Percentiles rank a stretch among this genome's conserved stretches.
phyloP scores from a whole-genome alignment of 2,888 invertebrate genomes.

The Eilema griseolum region DNA sequence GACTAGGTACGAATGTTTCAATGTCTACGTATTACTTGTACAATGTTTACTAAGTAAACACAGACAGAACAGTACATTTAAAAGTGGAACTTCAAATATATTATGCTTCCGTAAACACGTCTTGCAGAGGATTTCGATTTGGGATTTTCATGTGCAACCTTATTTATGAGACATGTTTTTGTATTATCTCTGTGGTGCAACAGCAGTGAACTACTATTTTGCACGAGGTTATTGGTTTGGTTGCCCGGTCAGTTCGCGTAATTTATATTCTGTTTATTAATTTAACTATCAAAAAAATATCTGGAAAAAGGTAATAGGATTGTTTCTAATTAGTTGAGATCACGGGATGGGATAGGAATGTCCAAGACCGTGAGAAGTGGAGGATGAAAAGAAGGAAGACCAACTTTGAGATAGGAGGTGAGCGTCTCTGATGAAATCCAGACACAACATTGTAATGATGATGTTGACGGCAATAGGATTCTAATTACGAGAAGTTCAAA shows the following conservation, averaged over 20 bases:
- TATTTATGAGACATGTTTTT: neutral
- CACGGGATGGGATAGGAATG: too few relatives aligned
- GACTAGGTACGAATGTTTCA: slow-evolving; percentile 35
- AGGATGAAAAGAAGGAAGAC: too few relatives aligned
- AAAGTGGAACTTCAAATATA: slow-evolving; percentile 31
- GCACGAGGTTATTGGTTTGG: neutral
- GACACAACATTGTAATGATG: too few relatives aligned
- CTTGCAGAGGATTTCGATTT: neutral
- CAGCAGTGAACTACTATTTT: neutral
- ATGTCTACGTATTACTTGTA: slow-evolving; percentile 33
- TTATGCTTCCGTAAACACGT: slow-evolving; percentile 31
- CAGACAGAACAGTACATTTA: slow-evolving; percentile 40
- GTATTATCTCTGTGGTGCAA: neutral
- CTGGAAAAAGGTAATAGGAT: too few relatives aligned
- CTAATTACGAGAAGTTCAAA: too few relatives aligned
- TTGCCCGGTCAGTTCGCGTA: neutral
- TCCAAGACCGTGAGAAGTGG: too few relatives aligned
- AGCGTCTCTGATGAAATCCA: too few relatives aligned
- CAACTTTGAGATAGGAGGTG: too few relatives aligned
- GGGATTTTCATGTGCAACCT: neutral
- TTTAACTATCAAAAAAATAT: too few relatives aligned
- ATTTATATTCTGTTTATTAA: too few relatives aligned
- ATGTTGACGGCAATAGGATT: too few relatives aligned
- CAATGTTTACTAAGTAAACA: slow-evolving; percentile 42
- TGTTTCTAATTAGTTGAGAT: neutral